Evolutionary conservation across 2,797 vertebrate genomes (phyloP).

Genomic region (Gallirallus australis): DNA sequence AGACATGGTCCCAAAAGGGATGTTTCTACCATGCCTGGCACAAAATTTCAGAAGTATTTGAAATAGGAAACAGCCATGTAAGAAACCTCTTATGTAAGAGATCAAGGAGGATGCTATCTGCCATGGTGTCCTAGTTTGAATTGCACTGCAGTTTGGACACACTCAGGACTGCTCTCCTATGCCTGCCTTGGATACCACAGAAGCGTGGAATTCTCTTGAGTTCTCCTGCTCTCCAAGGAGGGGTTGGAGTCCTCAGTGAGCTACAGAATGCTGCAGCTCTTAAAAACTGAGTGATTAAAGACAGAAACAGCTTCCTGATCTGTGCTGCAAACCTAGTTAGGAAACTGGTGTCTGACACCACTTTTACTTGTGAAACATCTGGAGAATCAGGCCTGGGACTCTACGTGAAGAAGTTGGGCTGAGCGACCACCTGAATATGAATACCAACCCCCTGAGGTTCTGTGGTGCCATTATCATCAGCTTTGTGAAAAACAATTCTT

Average conservation of each 20-base stretch:
- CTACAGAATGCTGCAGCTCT: neutral
- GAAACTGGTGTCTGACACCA: neutral
- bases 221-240: neutral
- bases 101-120: neutral
- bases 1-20: neutral
- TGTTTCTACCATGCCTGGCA: neutral
- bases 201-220: neutral
- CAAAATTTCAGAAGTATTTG: neutral
- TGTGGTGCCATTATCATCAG: neutral
- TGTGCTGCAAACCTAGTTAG: accelerated
- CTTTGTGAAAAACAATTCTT: neutral
- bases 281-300: neutral
- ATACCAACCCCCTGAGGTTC: neutral
- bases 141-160: neutral
- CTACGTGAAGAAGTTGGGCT: accelerated
- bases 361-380: neutral
- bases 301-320: neutral
- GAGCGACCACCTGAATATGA: neutral
- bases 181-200: neutral
- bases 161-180: neutral
- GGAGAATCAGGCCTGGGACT: neutral
- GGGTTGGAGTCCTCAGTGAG: neutral
- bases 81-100: neutral
- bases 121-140: accelerated
- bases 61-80: neutral